Evolutionary conservation across 2,888 invertebrate genomes (phyloP), one percentile per base, ranked within the genome.

Genomic region (Drosophila borealis): DNA sequence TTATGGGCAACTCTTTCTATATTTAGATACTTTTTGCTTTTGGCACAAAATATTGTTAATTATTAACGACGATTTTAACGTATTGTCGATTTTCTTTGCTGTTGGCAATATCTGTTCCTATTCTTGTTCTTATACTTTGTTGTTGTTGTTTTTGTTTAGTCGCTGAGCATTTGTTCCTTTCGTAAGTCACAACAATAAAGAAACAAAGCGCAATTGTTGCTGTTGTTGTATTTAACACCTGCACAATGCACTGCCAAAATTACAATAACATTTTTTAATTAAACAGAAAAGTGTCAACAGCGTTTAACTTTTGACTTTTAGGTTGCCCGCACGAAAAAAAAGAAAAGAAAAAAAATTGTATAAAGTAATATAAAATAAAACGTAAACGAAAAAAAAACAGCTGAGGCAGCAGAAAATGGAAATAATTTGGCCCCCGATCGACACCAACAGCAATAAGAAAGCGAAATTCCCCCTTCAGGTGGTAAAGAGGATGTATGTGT

Each of bases 261-360:
- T 17, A 57, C 41, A 60, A 60, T n/a, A 69, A 57, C 42, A 44
- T 50, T 44, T 60, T 45, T 66, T 65, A 79, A 76, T 80, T 76
- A 79, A 81, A 63, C 66, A 39, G 64, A 79, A 81, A 81, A 81
- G 80, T 80, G 80, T 83, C 83, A 81, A 80, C 78, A 75, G 48
- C 70, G 75, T 83, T 83, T 83, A 80, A 81, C 81, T 78, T 82
- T 81, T 80, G 81, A 81, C 81, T 82, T 69, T 76, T 74, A 49
- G 49, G 51, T 39, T 56, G 68, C 25, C 48, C 57, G 57, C 46
- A 39, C 13, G 14, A 13, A 5, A 29, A 37, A 41, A 3, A 9
- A 33, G 13, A 21, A 19, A 42, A 33, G 45, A 9, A n/a, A 45
- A 13, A 21, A 8, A 41, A 14, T 2, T 8, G 6, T 9, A 14